Base-by-base conservation (phyloP, 30 jellyfish, hydroid and myxozoan genomes). In the Sanderia malayensis region DNA sequence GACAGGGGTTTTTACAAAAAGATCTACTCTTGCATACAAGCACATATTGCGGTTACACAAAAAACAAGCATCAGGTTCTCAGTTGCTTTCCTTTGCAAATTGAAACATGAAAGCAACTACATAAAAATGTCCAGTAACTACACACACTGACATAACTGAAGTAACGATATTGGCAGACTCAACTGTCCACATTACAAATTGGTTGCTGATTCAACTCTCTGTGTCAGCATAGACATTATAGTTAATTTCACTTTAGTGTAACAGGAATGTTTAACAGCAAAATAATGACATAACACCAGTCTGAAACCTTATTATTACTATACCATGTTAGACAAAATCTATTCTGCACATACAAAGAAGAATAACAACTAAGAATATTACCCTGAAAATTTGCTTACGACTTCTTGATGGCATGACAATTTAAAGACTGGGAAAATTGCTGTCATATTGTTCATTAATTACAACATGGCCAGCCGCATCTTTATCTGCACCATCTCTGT, bases 351-450 rank as follows among this genome's bases (percentile, higher is more conserved):
- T 49, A 7, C 8, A 49, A 24, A 49, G 64, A 24, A 49, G n/a
- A 49, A 49, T 9, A 49, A 49, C 64, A 4, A n/a, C 18, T 9
- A 49, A 49, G 25, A 19, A 49, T 9, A 49, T 49, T 49, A 49
- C 64, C 64, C 64, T 4, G 25, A 49, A 49, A 49, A 49, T 49
- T 49, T 49, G 27, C 64, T 49, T 11, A 49, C 18, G 11, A 4
- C 64, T 19, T 8, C 18, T 9, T 4, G 64, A 9, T 2, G 27
- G 24, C 64, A 49, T 18, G 27, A n/a, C n/a, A n/a, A n/a, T 18
- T 49, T 19, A 49, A 24, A 49, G 64, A 49, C 25, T 4, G 4
- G 64, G 64, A 19, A 49, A 49, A 19, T 49, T 49, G 64, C 64
- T 49, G 27, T 49, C 64, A 18, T 49, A 49, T 19, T 49, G 64